A percentile compares a stretch with the other conserved stretches of the same genome.
These are phyloP conservation scores for Dasysyrphus tricinctus DNA, from an alignment of 2,888 invertebrate species.

Conservation along the genomic window DNA sequence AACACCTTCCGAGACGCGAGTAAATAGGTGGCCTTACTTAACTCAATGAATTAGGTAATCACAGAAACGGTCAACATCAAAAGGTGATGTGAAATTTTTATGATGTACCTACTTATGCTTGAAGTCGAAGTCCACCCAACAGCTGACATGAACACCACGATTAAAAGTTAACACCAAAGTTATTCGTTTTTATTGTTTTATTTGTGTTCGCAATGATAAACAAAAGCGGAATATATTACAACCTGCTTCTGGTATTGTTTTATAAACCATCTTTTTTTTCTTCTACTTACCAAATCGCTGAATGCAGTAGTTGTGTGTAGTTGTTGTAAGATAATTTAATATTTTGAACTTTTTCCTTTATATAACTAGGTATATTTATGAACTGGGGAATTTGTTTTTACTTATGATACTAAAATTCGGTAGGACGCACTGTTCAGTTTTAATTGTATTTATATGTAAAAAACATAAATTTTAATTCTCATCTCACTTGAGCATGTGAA, in stretches of 20 bases:
- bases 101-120: not conserved
- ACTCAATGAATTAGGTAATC: constrained; percentile 50
- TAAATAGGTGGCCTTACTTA: not conserved
- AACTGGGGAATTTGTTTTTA: not conserved
- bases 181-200: not conserved
- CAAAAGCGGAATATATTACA: constrained; percentile 8
- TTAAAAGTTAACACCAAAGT: constrained; percentile 13
- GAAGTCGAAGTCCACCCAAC: constrained; percentile 13
- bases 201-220: not conserved
- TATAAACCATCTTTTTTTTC: not conserved
- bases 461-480: constrained; percentile 12
- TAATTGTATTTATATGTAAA: not conserved
- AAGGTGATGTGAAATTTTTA: constrained; percentile 2
- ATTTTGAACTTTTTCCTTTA: not conserved
- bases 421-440: constrained; percentile 28
- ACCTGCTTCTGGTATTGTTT: not conserved
- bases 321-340: not conserved
- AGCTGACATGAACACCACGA: not conserved
- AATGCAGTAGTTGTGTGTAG: not conserved
- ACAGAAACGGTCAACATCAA: not conserved
- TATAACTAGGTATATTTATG: not conserved
- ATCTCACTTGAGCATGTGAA: constrained; percentile 13
- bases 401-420: constrained; percentile 23
- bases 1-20: not conserved
- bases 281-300: constrained; percentile 25